These are phyloP conservation scores for Intellagama lesueurii DNA, from an alignment of 2,797 vertebrate genomes.

Conservation along the genomic window DNA sequence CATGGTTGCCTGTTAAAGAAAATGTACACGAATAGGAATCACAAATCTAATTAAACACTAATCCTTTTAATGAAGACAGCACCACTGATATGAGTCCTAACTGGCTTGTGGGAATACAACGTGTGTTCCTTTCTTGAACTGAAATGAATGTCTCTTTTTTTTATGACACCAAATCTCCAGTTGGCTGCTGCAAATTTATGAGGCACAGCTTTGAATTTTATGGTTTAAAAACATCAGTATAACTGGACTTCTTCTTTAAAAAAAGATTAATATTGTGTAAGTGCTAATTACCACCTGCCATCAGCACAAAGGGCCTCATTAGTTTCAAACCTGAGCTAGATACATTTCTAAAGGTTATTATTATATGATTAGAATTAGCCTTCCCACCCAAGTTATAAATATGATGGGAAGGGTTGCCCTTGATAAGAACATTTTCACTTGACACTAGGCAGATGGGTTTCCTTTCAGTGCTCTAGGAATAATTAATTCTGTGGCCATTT, in stretches of 20 bases:
- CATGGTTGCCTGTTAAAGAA: slow-evolving; percentile 55
- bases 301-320: neutral
- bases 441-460: neutral
- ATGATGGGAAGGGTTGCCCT: neutral
- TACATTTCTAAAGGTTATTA: neutral
- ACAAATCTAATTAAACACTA: slow-evolving; percentile 41
- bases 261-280: slow-evolving; percentile 1
- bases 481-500: neutral
- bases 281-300: neutral
- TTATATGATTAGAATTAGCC: slow-evolving; percentile 8
- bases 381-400: neutral
- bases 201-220: neutral
- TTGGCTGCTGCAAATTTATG: slow-evolving; percentile 11
- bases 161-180: neutral
- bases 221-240: neutral
- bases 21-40: slow-evolving; percentile 33
- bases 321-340: slow-evolving; percentile 15
- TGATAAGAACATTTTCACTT: neutral
- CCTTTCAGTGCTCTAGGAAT: neutral
- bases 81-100: slow-evolving; percentile 18
- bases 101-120: slow-evolving; percentile 42
- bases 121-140: neutral
- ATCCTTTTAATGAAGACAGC: slow-evolving; percentile 49
- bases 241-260: slow-evolving; percentile 16
- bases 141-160: slow-evolving; percentile 1